Conservation (phyloP, 2,888 invertebrate genomes). For the Furcula furcula region DNA sequence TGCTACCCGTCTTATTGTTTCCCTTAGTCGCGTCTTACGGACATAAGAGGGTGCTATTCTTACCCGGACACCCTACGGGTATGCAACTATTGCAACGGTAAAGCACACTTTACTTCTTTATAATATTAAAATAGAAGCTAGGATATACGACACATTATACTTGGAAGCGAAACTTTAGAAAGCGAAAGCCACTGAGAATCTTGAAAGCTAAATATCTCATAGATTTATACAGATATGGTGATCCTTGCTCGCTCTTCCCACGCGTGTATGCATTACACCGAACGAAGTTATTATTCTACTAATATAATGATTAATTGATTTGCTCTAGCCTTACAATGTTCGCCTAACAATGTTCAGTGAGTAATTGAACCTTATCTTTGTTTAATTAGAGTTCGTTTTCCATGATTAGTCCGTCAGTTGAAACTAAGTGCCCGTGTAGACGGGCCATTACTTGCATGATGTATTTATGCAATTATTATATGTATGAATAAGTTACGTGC, state of each 20-base stretch:
- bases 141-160: too few species aligned
- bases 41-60: too few species aligned
- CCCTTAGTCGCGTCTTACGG: too few species aligned
- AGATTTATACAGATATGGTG: conserved; percentile 9
- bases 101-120: too few species aligned
- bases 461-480: conserved; percentile 3
- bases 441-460: conserved; percentile 16
- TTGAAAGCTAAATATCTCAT: background rate
- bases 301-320: conserved; percentile 43
- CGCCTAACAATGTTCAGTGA: conserved; percentile 1
- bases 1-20: too few species aligned
- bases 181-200: too few species aligned
- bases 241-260: conserved; percentile 27
- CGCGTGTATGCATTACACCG: conserved; percentile 31
- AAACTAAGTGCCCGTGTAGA: conserved; percentile 16
- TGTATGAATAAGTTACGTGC: background rate
- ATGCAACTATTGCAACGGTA: too few species aligned
- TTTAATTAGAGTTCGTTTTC: conserved; percentile 3
- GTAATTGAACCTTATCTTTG: background rate
- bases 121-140: too few species aligned
- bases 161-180: too few species aligned
- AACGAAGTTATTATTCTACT: conserved; percentile 33
- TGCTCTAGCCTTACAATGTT: conserved; percentile 23
- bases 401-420: conserved; percentile 7
- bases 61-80: too few species aligned